These are phyloP conservation scores for Xylocopa sonorina DNA, from an alignment of 1,140 invertebrate species.

Conservation along the genomic window DNA sequence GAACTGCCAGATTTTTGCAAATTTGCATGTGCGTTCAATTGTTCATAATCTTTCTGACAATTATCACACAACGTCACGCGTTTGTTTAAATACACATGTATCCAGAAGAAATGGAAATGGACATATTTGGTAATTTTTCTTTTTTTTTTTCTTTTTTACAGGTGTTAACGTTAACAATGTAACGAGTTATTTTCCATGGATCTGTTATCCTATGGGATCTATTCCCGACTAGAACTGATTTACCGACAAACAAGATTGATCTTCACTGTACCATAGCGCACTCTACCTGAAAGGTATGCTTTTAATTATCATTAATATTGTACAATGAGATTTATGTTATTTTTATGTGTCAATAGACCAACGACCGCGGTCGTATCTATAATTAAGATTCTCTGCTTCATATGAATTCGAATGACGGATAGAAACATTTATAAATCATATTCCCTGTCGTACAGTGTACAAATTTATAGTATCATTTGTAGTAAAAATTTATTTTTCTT, in stretches of 20 bases:
- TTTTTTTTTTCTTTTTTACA: not conserved
- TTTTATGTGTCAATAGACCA: too few species aligned
- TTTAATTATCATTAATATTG: too few species aligned
- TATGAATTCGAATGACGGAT: not conserved
- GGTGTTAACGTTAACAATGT: not conserved
- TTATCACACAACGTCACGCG: not conserved
- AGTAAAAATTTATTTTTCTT: slow-evolving; percentile 3
- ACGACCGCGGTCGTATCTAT: too few species aligned
- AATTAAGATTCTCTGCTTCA: not conserved
- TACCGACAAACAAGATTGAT: not conserved
- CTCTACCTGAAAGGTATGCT: not conserved
- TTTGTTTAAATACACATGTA: too few species aligned
- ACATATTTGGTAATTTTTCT: too few species aligned
- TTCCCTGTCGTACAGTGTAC: not conserved
- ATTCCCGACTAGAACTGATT: not conserved
- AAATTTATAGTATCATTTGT: not conserved
- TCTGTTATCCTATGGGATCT: slow-evolving; percentile 2
- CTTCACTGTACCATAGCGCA: not conserved
- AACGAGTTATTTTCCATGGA: not conserved
- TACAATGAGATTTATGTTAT: too few species aligned
- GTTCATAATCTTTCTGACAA: not conserved
- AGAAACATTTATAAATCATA: not conserved
- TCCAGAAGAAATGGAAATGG: too few species aligned
- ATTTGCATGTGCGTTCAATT: not conserved
- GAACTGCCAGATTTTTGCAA: not conserved